Evolutionary conservation across 1,140 invertebrate species (phyloP).

Genomic region (Campodea augens): DNA sequence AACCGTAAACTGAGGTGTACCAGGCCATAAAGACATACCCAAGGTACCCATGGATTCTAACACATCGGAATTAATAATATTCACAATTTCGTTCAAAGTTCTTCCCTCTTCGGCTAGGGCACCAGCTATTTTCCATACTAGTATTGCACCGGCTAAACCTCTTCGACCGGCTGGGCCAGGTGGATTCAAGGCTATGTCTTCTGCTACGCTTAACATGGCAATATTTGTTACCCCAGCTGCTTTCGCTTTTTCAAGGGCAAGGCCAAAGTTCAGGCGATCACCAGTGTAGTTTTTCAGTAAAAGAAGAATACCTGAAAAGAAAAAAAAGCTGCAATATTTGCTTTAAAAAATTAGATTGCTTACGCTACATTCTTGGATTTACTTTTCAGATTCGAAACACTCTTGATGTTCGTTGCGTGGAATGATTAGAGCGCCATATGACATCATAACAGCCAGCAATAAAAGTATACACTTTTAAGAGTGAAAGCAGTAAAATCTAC

Average conservation of each 20-base stretch:
- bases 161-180: slow-evolving; percentile 34
- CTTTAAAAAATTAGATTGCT: too few relatives aligned
- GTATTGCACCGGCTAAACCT: slow-evolving; percentile 51
- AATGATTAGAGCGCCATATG: too few relatives aligned
- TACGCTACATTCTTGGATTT: too few relatives aligned
- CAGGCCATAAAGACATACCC: not conserved
- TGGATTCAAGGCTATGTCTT: slow-evolving; percentile 22
- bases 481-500: too few relatives aligned
- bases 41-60: not conserved
- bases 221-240: slow-evolving; percentile 26
- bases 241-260: slow-evolving; percentile 52
- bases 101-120: slow-evolving; percentile 42
- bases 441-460: too few relatives aligned
- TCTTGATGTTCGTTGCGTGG: too few relatives aligned
- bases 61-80: not conserved
- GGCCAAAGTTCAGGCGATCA: slow-evolving; percentile 67
- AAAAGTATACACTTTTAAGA: too few relatives aligned
- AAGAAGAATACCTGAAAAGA: slow-evolving; percentile 40
- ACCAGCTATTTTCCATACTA: slow-evolving; percentile 56
- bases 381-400: too few relatives aligned
- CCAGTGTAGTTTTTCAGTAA: slow-evolving; percentile 74
- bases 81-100: slow-evolving; percentile 30
- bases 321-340: slow-evolving; percentile 5
- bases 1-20: too few relatives aligned
- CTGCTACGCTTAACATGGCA: slow-evolving; percentile 19